Conservation (phyloP, 2,797 vertebrate species). For the Rhynchonycteris naso region DNA sequence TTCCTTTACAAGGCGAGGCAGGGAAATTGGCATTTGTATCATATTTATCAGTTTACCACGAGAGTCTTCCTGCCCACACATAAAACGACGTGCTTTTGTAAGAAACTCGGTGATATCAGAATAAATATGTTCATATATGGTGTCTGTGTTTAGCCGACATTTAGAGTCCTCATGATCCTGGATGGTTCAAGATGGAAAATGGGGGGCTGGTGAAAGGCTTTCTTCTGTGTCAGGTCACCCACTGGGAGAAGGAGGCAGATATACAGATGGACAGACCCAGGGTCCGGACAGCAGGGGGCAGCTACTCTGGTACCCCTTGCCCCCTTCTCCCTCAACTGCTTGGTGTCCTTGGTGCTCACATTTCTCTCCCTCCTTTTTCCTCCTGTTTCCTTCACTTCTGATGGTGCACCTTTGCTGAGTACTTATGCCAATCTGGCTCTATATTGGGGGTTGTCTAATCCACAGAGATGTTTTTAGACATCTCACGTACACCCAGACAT, state of each 20-base stretch:
- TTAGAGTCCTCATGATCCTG: constrained; percentile 18
- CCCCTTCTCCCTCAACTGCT: neutral
- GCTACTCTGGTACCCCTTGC: neutral
- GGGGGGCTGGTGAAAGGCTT: neutral
- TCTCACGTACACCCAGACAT: neutral
- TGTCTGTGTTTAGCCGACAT: neutral
- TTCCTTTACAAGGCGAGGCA: constrained; percentile 60
- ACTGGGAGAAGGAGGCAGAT: neutral
- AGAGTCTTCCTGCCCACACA: constrained; percentile 59
- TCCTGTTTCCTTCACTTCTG: neutral
- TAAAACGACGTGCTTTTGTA: constrained; percentile 65
- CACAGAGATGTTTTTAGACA: neutral
- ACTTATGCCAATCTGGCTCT: neutral
- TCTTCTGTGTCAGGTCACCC: neutral
- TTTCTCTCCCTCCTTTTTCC: neutral
- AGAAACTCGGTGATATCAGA: constrained; percentile 57
- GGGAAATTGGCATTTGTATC: constrained; percentile 77
- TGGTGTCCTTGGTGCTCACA: neutral
- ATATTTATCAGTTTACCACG: constrained; percentile 74
- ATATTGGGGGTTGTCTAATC: neutral
- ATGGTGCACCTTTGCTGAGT: neutral
- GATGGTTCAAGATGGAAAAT: neutral
- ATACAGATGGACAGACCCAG: neutral
- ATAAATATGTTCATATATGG: constrained; percentile 57
- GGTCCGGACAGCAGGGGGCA: neutral